A percentile compares a stretch with the other conserved stretches of the same genome.
These are phyloP conservation scores for Bradypus variegatus DNA, from an alignment of 2,797 vertebrate species.

Conservation along the genomic window DNA sequence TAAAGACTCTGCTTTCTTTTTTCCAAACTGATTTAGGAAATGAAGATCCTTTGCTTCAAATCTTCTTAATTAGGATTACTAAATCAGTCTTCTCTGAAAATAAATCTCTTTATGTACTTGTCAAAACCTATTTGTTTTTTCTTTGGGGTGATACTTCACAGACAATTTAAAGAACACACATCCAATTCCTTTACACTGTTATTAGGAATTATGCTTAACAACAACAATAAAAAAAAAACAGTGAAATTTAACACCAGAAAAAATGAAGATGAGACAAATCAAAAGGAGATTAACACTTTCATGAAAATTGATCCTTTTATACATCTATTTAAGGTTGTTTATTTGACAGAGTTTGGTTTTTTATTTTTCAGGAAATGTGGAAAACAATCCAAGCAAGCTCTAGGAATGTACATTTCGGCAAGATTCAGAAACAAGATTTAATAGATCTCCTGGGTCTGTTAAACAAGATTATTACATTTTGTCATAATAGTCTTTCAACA, in stretches of 20 bases:
- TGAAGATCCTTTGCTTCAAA: not conserved
- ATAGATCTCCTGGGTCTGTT: not conserved
- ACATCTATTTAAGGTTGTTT: not conserved
- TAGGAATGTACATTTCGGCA: not conserved
- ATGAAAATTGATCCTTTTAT: not conserved
- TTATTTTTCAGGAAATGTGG: not conserved
- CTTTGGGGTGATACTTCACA: not conserved
- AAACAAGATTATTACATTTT: not conserved
- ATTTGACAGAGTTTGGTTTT: not conserved
- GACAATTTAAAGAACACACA: constrained; percentile 37
- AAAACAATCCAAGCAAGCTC: not conserved
- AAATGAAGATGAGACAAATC: constrained; percentile 15
- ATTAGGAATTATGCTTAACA: constrained; percentile 37
- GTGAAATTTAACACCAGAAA: not conserved
- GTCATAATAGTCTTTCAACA: not conserved
- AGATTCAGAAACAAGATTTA: not conserved
- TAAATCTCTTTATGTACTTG: constrained; percentile 29
- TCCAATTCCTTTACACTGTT: constrained; percentile 7
- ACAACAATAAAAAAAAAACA: not conserved
- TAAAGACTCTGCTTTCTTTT: constrained; percentile 4
- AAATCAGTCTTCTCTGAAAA: constrained; percentile 35
- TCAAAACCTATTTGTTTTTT: constrained; percentile 40
- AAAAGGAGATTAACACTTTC: not conserved
- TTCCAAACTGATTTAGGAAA: constrained; percentile 30
- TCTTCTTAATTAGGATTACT: constrained; percentile 50